Percentiles rank a stretch among this genome's conserved stretches.
phyloP scores from a whole-genome alignment of 1,140 invertebrate species.

The Periplaneta americana region DNA sequence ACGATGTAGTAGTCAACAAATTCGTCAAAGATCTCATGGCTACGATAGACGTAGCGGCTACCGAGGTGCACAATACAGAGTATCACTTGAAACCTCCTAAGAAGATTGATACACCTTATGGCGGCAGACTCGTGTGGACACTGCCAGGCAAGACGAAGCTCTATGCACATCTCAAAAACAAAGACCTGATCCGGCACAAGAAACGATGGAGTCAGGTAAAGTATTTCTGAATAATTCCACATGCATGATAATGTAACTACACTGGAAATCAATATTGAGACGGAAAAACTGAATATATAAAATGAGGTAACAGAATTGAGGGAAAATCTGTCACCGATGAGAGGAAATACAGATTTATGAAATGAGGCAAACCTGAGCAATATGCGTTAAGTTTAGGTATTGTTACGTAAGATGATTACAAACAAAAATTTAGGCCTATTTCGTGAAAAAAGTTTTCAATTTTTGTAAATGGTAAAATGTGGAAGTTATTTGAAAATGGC shows the following conservation, averaged over 20 bases:
- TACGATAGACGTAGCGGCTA: conserved; percentile 91
- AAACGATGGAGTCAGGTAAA: conserved; percentile 86
- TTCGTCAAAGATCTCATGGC: conserved; percentile 91
- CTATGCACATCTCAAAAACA: conserved; percentile 96
- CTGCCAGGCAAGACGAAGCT: conserved; percentile 97
- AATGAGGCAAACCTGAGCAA: too few species aligned
- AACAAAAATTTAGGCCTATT: too few species aligned
- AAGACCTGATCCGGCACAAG: conserved; percentile 91
- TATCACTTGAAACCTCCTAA: conserved; percentile 85
- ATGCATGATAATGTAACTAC: background rate
- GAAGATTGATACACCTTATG: conserved; percentile 92
- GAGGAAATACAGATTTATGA: too few species aligned
- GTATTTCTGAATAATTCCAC: background rate
- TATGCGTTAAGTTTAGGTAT: too few species aligned
- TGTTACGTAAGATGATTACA: too few species aligned
- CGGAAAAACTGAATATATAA: background rate
- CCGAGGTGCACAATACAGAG: conserved; percentile 88
- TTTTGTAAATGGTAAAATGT: too few species aligned
- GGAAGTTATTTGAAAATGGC: background rate
- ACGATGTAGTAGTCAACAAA: conserved; percentile 85
- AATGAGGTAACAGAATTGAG: too few species aligned
- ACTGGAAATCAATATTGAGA: background rate
- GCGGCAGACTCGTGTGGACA: conserved; percentile 89
- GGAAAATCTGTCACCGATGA: too few species aligned
- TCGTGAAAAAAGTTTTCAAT: too few species aligned